Conservation (phyloP, 1,140 invertebrate genomes). For the Drosophila erecta region DNA sequence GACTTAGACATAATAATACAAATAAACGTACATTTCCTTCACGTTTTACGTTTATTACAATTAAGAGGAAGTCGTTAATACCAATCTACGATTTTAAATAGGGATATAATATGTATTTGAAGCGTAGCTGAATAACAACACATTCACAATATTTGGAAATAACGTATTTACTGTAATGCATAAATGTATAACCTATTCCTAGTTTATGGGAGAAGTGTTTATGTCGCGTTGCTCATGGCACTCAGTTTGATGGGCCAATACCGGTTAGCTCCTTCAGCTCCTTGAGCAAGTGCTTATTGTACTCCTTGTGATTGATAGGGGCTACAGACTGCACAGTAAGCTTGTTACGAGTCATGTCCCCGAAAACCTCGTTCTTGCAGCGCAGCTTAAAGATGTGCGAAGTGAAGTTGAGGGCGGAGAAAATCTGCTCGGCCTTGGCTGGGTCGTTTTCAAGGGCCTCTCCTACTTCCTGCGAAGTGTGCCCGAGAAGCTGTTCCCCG, state of each 20-base stretch:
- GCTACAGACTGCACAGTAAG: constrained; percentile 88
- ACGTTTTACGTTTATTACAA: too few species aligned
- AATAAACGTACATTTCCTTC: too few species aligned
- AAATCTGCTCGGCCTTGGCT: constrained; percentile 87
- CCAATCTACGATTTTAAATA: too few species aligned
- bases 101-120: too few species aligned
- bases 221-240: constrained; percentile 31
- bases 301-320: constrained; percentile 91
- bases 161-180: constrained; percentile 27
- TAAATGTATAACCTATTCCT: constrained; percentile 20
- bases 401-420: constrained; percentile 91
- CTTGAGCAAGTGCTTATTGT: constrained; percentile 89
- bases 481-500: constrained; percentile 92
- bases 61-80: too few species aligned
- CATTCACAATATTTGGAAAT: constrained; percentile 2
- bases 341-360: constrained; percentile 94
- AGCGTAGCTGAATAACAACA: background rate
- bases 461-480: constrained; percentile 92
- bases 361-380: constrained; percentile 95
- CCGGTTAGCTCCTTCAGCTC: constrained; percentile 88
- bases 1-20: too few species aligned
- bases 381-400: constrained; percentile 92
- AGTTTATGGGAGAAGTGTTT: background rate
- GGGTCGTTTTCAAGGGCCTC: constrained; percentile 88
- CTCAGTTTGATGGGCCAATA: constrained; percentile 84